Evolutionary conservation across 2,888 invertebrate species (phyloP).

Genomic region (Rosalia funebris): DNA sequence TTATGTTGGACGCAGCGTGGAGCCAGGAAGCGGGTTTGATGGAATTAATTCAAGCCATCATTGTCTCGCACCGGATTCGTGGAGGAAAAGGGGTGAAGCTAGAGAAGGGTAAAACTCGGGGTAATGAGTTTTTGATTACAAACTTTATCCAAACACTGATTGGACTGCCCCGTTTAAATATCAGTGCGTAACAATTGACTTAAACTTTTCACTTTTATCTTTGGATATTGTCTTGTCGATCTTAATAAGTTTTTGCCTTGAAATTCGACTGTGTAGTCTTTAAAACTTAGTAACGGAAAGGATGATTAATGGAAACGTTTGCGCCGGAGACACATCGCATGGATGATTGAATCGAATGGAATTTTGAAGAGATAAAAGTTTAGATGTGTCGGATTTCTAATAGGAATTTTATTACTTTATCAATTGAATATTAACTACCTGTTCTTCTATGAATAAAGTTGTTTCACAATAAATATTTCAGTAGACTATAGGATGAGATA

Average conservation of each 20-base stretch:
- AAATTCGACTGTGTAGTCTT: background rate
- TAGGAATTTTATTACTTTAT: no score
- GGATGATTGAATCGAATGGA: no score
- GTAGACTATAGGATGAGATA: no score
- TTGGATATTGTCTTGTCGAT: constrained; percentile 15
- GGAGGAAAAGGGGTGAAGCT: constrained; percentile 29
- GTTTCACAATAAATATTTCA: no score
- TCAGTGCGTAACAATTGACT: constrained; percentile 24
- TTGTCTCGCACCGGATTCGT: constrained; percentile 40
- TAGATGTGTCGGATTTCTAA: no score
- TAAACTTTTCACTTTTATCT: constrained; percentile 26
- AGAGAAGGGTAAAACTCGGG: constrained; percentile 28
- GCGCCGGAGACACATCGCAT: background rate
- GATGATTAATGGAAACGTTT: background rate
- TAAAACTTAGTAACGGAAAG: background rate
- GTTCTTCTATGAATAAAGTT: no score
- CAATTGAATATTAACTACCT: no score
- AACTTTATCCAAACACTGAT: constrained; percentile 50
- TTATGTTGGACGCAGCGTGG: constrained; percentile 38
- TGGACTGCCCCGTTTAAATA: constrained; percentile 37
- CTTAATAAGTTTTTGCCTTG: constrained; percentile 18
- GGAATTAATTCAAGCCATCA: constrained; percentile 48
- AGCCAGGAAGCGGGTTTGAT: constrained; percentile 39
- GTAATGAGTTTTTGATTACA: constrained; percentile 61
- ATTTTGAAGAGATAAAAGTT: no score